Evolutionary conservation across 2,113 vertebrate genomes (phyloP).

Genomic region (Uria aalge): DNA sequence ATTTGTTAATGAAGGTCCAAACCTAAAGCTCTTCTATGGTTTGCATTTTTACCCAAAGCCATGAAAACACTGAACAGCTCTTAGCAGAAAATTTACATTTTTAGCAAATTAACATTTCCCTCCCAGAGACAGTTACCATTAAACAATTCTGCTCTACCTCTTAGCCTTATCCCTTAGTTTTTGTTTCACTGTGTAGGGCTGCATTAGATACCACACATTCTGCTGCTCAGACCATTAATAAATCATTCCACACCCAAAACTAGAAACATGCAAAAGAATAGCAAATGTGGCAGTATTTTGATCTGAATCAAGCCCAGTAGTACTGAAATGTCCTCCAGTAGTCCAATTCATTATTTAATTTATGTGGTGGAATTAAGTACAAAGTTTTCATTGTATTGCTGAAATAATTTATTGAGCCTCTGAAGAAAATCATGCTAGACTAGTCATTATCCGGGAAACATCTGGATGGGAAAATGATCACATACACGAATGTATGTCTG

Average conservation of each 20-base stretch:
- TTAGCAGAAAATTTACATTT: neutral
- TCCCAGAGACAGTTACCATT: neutral
- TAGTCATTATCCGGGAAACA: neutral
- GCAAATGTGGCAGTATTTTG: neutral
- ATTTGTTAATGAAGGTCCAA: conserved; percentile 7
- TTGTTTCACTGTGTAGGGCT: neutral
- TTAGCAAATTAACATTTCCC: neutral
- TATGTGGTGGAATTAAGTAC: neutral
- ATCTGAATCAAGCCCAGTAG: neutral
- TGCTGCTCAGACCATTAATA: neutral
- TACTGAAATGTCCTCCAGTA: neutral
- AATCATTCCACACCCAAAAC: neutral
- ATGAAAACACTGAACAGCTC: neutral
- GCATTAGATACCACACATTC: neutral
- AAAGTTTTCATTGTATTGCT: neutral
- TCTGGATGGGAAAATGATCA: neutral
- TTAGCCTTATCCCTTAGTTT: neutral
- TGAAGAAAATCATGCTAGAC: neutral
- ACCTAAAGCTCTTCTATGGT: neutral
- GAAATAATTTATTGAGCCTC: neutral
- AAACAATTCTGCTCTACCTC: neutral
- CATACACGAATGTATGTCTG: neutral
- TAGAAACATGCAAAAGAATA: neutral
- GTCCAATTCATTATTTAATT: neutral
- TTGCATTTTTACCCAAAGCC: neutral